Conservation (phyloP, 2,113 vertebrate species). For the Phocoena sinus region DNA sequence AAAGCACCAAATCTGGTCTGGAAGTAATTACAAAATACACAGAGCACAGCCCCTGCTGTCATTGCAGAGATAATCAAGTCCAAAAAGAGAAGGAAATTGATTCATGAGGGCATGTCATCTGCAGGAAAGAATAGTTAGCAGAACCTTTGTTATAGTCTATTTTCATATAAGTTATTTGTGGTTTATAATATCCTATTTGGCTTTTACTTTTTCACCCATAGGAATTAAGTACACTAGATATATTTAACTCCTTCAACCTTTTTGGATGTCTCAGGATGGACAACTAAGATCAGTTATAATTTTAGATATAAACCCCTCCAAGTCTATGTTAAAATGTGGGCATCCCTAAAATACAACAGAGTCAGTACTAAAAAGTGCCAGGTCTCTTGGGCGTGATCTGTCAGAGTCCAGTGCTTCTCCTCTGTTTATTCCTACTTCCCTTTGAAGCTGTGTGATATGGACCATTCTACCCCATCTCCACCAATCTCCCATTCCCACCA, state of each 20-base stretch:
- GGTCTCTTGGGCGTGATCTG: neutral
- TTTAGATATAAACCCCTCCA: neutral
- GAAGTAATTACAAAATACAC: neutral
- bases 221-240: neutral
- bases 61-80: neutral
- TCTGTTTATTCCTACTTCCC: neutral
- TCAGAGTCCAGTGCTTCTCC: neutral
- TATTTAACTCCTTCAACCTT: neutral
- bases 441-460: neutral
- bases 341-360: neutral
- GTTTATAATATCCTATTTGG: neutral
- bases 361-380: neutral
- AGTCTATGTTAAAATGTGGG: neutral
- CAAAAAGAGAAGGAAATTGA: neutral
- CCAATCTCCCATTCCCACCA: neutral
- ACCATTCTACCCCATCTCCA: neutral
- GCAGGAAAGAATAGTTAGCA: neutral
- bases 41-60: neutral
- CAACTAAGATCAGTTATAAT: neutral
- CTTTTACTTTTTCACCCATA: neutral
- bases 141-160: neutral
- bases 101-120: neutral
- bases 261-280: neutral
- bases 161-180: neutral
- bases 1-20: neutral